Evolutionary conservation across 2,797 vertebrate species (phyloP).

Genomic region (Pseudochirops cupreus): DNA sequence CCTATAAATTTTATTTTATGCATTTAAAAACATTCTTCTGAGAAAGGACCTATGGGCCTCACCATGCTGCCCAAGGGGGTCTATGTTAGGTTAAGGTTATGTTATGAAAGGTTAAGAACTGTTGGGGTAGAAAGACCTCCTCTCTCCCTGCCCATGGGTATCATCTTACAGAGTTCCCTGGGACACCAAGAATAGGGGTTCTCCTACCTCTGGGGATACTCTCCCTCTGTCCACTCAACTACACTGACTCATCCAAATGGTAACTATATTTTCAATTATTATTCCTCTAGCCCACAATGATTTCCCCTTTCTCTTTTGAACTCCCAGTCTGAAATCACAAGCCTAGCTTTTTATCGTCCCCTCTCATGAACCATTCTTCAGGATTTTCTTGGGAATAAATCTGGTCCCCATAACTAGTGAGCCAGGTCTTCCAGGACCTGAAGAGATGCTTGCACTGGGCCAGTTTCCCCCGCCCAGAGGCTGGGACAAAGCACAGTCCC

Average conservation of each 20-base stretch:
- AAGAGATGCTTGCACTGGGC: not conserved
- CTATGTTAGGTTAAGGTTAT: too few relatives aligned
- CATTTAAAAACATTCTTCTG: not conserved
- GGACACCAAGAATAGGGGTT: not conserved
- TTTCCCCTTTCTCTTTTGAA: not conserved
- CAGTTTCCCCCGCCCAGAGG: not conserved
- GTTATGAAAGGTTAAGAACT: too few relatives aligned
- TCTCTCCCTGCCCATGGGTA: not conserved
- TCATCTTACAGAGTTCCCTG: not conserved
- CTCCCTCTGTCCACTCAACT: not conserved
- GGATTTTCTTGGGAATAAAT: not conserved
- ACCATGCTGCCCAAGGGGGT: not conserved
- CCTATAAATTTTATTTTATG: not conserved
- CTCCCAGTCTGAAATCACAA: not conserved
- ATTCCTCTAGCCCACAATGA: not conserved
- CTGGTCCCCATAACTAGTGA: not conserved
- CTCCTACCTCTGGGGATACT: not conserved
- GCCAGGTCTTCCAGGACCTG: not conserved
- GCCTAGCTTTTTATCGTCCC: not conserved
- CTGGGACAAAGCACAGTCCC: not conserved
- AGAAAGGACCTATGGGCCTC: not conserved
- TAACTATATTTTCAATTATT: not conserved
- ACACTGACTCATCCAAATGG: not conserved
- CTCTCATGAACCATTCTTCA: not conserved
- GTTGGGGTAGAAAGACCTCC: not conserved